These are phyloP conservation scores for Perognathus longimembris DNA, from an alignment of 2,113 vertebrate genomes.

Conservation along the genomic window DNA sequence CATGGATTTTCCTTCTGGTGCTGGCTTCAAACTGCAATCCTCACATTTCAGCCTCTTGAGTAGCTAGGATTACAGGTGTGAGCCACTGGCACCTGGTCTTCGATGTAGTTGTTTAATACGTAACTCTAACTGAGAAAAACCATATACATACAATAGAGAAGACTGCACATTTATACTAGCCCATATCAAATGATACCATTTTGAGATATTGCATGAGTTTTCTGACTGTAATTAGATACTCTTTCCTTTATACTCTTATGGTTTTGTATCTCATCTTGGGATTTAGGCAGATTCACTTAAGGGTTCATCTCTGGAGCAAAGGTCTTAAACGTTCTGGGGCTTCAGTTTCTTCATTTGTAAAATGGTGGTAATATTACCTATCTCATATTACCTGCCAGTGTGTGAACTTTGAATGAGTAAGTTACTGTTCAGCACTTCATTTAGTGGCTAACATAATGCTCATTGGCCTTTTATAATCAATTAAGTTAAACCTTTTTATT, in stretches of 20 bases:
- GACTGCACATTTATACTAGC: slow-evolving; percentile 34
- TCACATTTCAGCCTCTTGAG: no score
- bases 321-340: slow-evolving; percentile 27
- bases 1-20: no score
- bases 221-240: slow-evolving; percentile 11
- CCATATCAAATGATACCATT: slow-evolving; percentile 19
- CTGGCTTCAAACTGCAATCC: no score
- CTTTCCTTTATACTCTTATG: slow-evolving; percentile 40
- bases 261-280: neutral
- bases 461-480: slow-evolving; percentile 32
- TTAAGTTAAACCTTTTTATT: slow-evolving; percentile 37
- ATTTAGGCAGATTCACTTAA: slow-evolving; percentile 26
- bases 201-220: neutral
- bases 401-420: slow-evolving; percentile 55
- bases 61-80: no score
- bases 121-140: neutral
- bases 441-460: slow-evolving; percentile 28
- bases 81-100: no score
- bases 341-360: slow-evolving; percentile 48
- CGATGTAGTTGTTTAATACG: neutral
- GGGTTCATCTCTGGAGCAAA: neutral
- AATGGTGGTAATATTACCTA: slow-evolving; percentile 26
- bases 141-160: neutral
- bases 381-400: neutral
- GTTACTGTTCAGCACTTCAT: neutral